Evolutionary conservation across 2,888 invertebrate species (phyloP), one percentile per base, ranked within the genome.

Genomic region (Baccha elongata): DNA sequence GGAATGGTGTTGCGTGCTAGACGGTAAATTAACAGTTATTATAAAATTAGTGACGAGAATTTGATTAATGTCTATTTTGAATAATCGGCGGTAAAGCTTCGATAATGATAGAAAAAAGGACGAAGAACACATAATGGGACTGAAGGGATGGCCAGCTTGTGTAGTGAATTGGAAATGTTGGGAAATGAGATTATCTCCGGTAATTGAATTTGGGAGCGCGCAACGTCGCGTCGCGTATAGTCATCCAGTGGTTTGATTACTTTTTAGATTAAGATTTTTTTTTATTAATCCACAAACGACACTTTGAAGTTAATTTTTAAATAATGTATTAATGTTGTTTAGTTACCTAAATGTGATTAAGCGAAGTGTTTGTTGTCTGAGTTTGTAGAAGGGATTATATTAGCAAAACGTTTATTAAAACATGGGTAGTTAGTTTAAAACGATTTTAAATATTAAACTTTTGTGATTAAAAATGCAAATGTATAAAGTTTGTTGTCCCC

Each of bases 61-160:
- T 72, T 67, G 78, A 79, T 79, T 72, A 72, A 67, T 72, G 60
- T 44, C 10, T 48, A 52, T 65, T 72, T 79, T 65, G 78, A 79
- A 62, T 79, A 72, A 79, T 72, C 46, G 62, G 6, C 8, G 46
- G 19, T 52, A 17, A 50, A 29, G 44, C 44, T 60, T 37, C 13
- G 69, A 40, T 55, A 15, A 40, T 23, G 48, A 29, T 62, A 44
- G 35, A 8, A 32, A n/a, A 32, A 32, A 32, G 29, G 29, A 32
- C 29, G 8, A 32, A 5, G n/a, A n/a, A n/a, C n/a, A n/a, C n/a
- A n/a, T n/a, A n/a, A n/a, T n/a, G n/a, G n/a, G n/a, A n/a, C n/a
- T n/a, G n/a, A n/a, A n/a, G n/a, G n/a, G n/a, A n/a, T n/a, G 15
- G 19, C 26, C 37, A 58, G 23, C 4, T 7, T 19, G 53, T 26